Evolutionary conservation across 92 coral and sea anemone species (phyloP).

Genomic region (Phymanthus crucifer): DNA sequence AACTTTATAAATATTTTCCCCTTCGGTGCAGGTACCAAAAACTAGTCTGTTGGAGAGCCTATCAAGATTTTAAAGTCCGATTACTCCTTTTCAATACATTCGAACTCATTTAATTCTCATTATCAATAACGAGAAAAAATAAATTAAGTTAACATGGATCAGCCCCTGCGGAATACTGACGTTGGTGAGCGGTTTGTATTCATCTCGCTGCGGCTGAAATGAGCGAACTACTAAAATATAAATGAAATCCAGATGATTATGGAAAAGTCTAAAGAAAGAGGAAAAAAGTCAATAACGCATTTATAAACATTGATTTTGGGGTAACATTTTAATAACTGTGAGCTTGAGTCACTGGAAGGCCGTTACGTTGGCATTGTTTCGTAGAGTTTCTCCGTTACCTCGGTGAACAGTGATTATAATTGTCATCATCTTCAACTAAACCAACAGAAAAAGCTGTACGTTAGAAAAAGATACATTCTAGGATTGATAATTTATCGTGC

Average conservation of each 20-base stretch:
- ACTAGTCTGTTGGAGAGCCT: background rate
- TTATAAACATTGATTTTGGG: conserved; percentile 73
- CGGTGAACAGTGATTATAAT: conserved; percentile 13
- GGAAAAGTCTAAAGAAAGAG: conserved; percentile 2
- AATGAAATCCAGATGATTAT: background rate
- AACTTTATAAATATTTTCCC: conserved; percentile 33
- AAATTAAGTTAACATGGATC: conserved; percentile 61
- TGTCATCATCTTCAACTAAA: background rate
- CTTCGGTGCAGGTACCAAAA: conserved; percentile 32
- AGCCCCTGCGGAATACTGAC: conserved; percentile 1
- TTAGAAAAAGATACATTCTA: background rate
- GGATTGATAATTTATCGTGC: background rate
- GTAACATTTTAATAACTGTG: conserved; percentile 81
- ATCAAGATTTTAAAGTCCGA: conserved; percentile 33
- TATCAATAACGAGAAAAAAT: conserved; percentile 36
- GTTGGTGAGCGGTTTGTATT: background rate
- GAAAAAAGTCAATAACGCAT: conserved; percentile 21
- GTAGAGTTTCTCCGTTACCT: conserved; percentile 83
- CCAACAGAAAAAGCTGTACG: background rate
- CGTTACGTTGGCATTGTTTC: conserved; percentile 90
- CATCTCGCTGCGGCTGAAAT: background rate
- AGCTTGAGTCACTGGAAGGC: conserved; percentile 46
- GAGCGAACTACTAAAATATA: background rate
- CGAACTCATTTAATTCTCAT: conserved; percentile 47
- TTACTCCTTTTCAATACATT: conserved; percentile 24